Evolutionary conservation across 1,140 invertebrate genomes (phyloP).

Genomic region (Archivesica marissinica): DNA sequence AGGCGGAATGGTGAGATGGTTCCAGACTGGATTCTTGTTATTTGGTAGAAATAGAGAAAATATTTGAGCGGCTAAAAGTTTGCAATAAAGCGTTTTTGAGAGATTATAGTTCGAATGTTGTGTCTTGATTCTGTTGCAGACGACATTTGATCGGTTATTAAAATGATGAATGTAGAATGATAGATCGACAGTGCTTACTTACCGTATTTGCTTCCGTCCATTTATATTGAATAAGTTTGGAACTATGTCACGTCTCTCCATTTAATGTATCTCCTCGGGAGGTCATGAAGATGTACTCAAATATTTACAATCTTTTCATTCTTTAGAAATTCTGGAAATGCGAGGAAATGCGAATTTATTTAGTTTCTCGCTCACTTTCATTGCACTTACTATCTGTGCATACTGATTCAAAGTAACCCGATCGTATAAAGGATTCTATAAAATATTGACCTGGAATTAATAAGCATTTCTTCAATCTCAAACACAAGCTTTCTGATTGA

Average conservation of each 20-base stretch:
- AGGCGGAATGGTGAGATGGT: neutral
- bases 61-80: no score
- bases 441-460: no score
- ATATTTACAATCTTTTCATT: slow-evolving; percentile 26
- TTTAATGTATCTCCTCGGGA: slow-evolving; percentile 1
- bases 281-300: slow-evolving; percentile 1
- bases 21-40: neutral
- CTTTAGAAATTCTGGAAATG: neutral
- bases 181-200: slow-evolving; percentile 25
- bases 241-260: neutral
- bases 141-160: neutral
- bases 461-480: no score
- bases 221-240: slow-evolving; percentile 6
- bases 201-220: neutral
- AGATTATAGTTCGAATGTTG: no score
- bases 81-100: no score
- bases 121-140: no score
- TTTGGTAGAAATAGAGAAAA: no score
- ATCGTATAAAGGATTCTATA: no score
- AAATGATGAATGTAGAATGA: neutral
- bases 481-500: no score
- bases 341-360: no score
- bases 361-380: no score
- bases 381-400: slow-evolving; percentile 10
- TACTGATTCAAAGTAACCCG: no score